Percentiles rank a stretch among this genome's conserved stretches.
These are phyloP conservation scores for Sprattus sprattus DNA, from an alignment of 2,113 vertebrate species.

Conservation along the genomic window DNA sequence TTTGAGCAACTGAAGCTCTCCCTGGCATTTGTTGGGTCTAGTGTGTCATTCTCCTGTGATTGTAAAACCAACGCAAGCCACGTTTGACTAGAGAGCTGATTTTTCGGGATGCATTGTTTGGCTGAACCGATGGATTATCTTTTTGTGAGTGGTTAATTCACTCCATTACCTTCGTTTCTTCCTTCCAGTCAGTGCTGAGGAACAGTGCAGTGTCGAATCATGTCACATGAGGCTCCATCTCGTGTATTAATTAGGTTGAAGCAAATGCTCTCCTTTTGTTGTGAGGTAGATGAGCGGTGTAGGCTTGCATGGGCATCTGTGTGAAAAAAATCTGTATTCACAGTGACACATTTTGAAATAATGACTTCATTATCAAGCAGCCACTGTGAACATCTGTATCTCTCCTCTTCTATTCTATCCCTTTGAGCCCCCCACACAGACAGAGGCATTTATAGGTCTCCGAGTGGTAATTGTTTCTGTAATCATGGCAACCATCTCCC, in stretches of 20 bases:
- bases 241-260: constrained; percentile 48
- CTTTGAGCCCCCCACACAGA: not conserved
- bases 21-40: not conserved
- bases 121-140: constrained; percentile 12
- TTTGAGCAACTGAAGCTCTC: not conserved
- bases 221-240: constrained; percentile 35
- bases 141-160: constrained; percentile 60
- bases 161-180: constrained; percentile 41
- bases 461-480: constrained; percentile 39
- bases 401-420: not conserved
- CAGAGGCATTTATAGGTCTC: not conserved
- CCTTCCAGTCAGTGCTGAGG: constrained; percentile 42
- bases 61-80: not conserved
- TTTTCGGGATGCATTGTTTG: not conserved
- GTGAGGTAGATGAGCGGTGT: constrained; percentile 40
- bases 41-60: not conserved
- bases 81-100: not conserved
- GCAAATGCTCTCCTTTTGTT: constrained; percentile 38
- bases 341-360: not conserved
- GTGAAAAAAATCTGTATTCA: constrained; percentile 6
- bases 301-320: constrained; percentile 38
- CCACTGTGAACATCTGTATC: constrained; percentile 1
- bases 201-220: constrained; percentile 45
- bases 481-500: constrained; percentile 41
- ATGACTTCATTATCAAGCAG: not conserved